Evolutionary conservation across 2,888 invertebrate species (phyloP).

Genomic region (Noctua janthe): DNA sequence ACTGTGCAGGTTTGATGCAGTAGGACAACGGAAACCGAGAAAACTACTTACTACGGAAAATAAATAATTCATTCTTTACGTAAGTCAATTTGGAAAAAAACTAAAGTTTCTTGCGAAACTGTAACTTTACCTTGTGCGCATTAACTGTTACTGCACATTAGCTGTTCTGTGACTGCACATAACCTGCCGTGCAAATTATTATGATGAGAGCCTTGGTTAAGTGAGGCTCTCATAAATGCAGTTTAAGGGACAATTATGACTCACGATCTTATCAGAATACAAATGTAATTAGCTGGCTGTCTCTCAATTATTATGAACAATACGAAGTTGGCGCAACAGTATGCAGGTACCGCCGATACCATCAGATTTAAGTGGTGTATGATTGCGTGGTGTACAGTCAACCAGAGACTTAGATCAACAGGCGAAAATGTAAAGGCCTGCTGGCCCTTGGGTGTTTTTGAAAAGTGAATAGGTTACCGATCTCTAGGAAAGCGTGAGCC

Average conservation of each 20-base stretch:
- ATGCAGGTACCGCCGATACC: constrained; percentile 21
- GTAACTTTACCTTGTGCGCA: not conserved
- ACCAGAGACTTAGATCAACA: not conserved
- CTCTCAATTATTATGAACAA: constrained; percentile 45
- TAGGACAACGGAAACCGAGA: constrained; percentile 2
- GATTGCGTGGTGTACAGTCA: constrained; percentile 28
- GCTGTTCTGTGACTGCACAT: not conserved
- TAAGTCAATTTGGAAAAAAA: not conserved
- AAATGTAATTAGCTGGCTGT: constrained; percentile 36
- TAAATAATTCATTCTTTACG: not conserved
- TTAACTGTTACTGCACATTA: not conserved
- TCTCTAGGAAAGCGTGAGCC: not conserved
- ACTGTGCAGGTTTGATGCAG: constrained; percentile 26
- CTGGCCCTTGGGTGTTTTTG: not conserved
- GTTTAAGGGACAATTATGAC: not conserved
- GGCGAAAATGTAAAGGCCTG: no score
- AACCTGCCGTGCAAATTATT: not conserved
- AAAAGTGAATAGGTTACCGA: not conserved
- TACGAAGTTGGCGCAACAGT: constrained; percentile 4
- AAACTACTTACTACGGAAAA: not conserved
- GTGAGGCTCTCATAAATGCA: constrained; percentile 8
- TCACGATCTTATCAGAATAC: constrained; percentile 39
- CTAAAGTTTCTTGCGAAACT: not conserved
- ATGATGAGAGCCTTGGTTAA: not conserved
- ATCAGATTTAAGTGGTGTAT: constrained; percentile 32